A percentile compares a stretch with the other conserved stretches of the same genome.
phyloP scores from a whole-genome alignment of 1,140 invertebrate genomes.

The Rhopalosiphum maidis region DNA sequence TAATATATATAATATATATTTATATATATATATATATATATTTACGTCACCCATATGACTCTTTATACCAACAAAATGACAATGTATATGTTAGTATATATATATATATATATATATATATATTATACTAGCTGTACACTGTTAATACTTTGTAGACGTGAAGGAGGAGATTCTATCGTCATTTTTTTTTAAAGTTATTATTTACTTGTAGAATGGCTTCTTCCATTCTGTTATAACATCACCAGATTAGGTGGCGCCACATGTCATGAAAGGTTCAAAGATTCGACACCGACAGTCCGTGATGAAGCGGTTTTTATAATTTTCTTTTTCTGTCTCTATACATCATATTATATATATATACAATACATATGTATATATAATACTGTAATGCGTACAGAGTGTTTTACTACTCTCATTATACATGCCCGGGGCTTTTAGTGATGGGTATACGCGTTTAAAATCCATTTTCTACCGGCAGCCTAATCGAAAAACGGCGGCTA shows the following conservation, averaged over 20 bases:
- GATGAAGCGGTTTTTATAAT: conserved; percentile 57
- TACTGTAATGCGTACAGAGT: conserved; percentile 14
- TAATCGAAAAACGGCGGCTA: conserved; percentile 57
- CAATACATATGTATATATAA: neutral
- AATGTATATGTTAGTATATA: neutral
- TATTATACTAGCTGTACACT: neutral
- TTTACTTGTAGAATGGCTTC: conserved; percentile 41
- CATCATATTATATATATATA: neutral
- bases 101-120: neutral
- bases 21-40: neutral
- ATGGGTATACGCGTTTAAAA: conserved; percentile 57
- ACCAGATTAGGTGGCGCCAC: conserved; percentile 57
- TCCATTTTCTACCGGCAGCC: conserved; percentile 58
- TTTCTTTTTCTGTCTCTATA: conserved; percentile 41
- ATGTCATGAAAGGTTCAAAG: conserved; percentile 47
- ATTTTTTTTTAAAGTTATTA: conserved; percentile 35
- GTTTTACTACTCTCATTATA: conserved; percentile 57
- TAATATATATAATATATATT: neutral
- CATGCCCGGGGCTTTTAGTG: conserved; percentile 35
- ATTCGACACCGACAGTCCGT: conserved; percentile 52
- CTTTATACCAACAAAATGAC: neutral
- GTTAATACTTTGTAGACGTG: neutral
- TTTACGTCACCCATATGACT: neutral
- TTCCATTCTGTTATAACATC: conserved; percentile 41
- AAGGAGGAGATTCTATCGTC: conserved; percentile 7